A percentile compares a stretch with the other conserved stretches of the same genome.
These are phyloP conservation scores for Hyperoplus lanceolatus DNA, from an alignment of 2,797 vertebrate genomes.

Conservation along the genomic window DNA sequence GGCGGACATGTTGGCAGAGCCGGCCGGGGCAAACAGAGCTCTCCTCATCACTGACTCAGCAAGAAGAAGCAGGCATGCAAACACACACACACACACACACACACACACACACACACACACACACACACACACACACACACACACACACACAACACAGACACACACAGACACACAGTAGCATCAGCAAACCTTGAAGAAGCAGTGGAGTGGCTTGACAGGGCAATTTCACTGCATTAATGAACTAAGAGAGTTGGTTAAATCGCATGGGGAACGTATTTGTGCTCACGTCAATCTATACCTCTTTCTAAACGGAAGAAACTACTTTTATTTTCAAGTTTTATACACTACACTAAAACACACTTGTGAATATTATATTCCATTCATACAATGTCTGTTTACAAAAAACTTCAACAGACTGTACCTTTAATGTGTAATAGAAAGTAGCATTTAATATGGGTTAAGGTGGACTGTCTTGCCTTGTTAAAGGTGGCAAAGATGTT, in stretches of 20 bases:
- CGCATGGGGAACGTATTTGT: neutral
- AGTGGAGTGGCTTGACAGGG: conserved; percentile 25
- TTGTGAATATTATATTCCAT: too few species aligned
- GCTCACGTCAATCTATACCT: neutral
- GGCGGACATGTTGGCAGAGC: conserved; percentile 66
- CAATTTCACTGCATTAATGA: conserved; percentile 32
- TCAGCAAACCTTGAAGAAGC: conserved; percentile 34
- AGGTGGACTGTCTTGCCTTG: neutral
- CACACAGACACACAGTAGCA: conserved; percentile 13
- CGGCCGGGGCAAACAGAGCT: conserved; percentile 48
- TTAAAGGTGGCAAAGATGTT: neutral
- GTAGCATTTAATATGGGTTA: too few species aligned
- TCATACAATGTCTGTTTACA: too few species aligned
- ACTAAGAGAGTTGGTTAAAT: conserved; percentile 15
- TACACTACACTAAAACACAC: too few species aligned
- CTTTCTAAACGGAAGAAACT: neutral
- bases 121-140: neutral
- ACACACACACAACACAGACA: conserved; percentile 11
- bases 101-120: conserved; percentile 2
- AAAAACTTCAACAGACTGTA: too few species aligned
- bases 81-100: conserved; percentile 11
- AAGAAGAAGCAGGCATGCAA: conserved; percentile 27
- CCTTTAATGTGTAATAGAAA: too few species aligned
- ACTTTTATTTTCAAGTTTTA: too few species aligned
- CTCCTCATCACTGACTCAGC: conserved; percentile 70